These are phyloP conservation scores for Anolis apletophallus DNA, from an alignment of 2,797 vertebrate genomes.

Conservation along the genomic window DNA sequence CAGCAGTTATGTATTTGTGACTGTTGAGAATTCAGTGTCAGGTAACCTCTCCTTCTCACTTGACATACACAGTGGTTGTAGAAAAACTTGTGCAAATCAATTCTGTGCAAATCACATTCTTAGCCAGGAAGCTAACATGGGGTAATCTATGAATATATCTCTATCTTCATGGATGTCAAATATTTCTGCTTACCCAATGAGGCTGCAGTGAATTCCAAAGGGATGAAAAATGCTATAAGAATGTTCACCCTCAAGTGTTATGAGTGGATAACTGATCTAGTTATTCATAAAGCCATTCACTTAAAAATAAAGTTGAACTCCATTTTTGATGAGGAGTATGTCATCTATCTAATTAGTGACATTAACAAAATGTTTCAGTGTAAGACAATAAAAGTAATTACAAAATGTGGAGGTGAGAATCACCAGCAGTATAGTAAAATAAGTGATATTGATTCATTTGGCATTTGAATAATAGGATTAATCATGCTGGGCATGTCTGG, in stretches of 20 bases:
- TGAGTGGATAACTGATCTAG: constrained; percentile 40
- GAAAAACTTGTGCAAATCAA: neutral
- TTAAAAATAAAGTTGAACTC: neutral
- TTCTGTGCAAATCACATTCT: constrained; percentile 23
- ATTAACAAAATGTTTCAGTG: constrained; percentile 51
- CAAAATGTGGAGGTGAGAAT: constrained; percentile 53
- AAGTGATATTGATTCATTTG: constrained; percentile 72
- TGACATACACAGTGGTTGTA: neutral
- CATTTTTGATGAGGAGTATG: neutral
- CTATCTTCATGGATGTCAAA: constrained; percentile 36
- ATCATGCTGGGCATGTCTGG: constrained; percentile 66
- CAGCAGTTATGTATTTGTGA: neutral
- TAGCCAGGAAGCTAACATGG: constrained; percentile 12
- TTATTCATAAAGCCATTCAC: constrained; percentile 33
- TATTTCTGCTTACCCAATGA: constrained; percentile 37
- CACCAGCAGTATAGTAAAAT: constrained; percentile 46
- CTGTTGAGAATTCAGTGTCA: neutral
- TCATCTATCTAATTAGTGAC: constrained; percentile 52
- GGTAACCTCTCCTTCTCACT: neutral
- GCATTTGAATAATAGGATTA: constrained; percentile 63
- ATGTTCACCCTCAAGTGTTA: constrained; percentile 36
- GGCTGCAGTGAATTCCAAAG: constrained; percentile 29
- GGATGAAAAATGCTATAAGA: constrained; percentile 36
- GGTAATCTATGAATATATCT: constrained; percentile 44
- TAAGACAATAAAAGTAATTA: constrained; percentile 57